These are phyloP conservation scores for Gorsachius goisagi DNA, from an alignment of 2,113 vertebrate species.

Conservation along the genomic window DNA sequence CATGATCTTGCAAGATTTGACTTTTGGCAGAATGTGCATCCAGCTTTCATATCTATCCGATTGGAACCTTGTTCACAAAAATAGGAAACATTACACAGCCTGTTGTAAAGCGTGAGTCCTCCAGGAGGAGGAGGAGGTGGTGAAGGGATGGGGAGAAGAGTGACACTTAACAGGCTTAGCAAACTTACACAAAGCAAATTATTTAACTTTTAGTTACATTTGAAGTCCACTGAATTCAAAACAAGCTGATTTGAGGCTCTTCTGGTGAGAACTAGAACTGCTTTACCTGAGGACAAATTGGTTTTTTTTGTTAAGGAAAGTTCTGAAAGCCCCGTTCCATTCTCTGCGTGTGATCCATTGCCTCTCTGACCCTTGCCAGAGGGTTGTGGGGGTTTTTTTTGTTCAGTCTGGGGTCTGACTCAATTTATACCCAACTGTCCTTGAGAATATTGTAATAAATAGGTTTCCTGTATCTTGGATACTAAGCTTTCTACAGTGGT, in stretches of 20 bases:
- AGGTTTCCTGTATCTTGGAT: background rate
- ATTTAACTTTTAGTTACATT: background rate
- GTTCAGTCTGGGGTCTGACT: background rate
- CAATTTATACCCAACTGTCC: background rate
- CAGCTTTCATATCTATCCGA: background rate
- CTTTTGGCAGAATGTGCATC: background rate
- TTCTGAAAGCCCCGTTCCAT: background rate
- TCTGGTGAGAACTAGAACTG: background rate
- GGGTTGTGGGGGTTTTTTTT: background rate
- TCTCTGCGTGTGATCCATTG: background rate
- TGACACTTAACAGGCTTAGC: background rate
- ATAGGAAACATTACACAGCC: background rate
- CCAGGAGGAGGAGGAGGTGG: background rate
- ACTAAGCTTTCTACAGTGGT: background rate
- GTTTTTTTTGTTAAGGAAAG: background rate
- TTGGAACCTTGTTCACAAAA: background rate
- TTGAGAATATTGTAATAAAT: background rate
- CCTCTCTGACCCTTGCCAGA: background rate
- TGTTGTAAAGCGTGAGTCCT: background rate
- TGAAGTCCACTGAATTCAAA: background rate
- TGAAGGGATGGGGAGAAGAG: background rate
- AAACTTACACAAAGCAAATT: background rate
- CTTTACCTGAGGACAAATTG: background rate
- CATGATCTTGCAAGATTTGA: background rate
- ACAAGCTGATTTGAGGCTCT: background rate